Percentiles rank a stretch among this genome's conserved stretches.
These are phyloP conservation scores for Melanotaenia pygmaea DNA, from an alignment of 2,797 vertebrate genomes.

Conservation along the genomic window DNA sequence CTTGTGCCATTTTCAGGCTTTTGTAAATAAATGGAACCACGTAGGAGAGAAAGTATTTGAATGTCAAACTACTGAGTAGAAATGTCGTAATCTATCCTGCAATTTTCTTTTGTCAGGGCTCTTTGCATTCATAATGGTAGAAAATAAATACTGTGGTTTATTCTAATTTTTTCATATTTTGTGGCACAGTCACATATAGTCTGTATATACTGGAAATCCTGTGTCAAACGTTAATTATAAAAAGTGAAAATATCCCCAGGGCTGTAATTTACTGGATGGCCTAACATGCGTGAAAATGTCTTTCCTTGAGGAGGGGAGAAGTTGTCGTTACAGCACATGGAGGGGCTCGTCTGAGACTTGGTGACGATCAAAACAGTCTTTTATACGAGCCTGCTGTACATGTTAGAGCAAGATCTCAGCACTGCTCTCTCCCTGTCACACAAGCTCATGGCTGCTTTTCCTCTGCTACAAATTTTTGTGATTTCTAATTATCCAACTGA, in stretches of 20 bases:
- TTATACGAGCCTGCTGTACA: conserved; percentile 67
- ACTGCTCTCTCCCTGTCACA: conserved; percentile 38
- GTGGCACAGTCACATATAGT: conserved; percentile 4
- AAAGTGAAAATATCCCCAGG: conserved; percentile 62
- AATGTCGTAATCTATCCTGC: conserved; percentile 31
- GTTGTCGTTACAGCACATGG: conserved; percentile 77
- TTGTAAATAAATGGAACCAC: conserved; percentile 52
- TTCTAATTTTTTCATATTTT: conserved; percentile 21
- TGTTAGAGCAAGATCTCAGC: conserved; percentile 75
- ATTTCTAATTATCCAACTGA: conserved; percentile 11
- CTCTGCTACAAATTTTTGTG: conserved; percentile 32
- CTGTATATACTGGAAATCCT: conserved; percentile 6
- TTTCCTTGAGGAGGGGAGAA: conserved; percentile 73
- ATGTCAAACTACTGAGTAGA: conserved; percentile 40
- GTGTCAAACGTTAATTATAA: conserved; percentile 35
- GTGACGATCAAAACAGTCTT: conserved; percentile 75
- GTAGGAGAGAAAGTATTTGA: conserved; percentile 39
- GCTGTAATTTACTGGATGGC: conserved; percentile 68
- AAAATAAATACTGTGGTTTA: neutral
- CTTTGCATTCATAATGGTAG: neutral
- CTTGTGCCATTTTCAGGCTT: conserved; percentile 35
- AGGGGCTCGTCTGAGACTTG: conserved; percentile 66
- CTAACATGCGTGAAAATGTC: conserved; percentile 56
- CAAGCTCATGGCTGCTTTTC: conserved; percentile 56
- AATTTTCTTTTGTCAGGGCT: neutral